Conservation (phyloP, 2,888 invertebrate genomes). For the Cerastis rubricosa region DNA sequence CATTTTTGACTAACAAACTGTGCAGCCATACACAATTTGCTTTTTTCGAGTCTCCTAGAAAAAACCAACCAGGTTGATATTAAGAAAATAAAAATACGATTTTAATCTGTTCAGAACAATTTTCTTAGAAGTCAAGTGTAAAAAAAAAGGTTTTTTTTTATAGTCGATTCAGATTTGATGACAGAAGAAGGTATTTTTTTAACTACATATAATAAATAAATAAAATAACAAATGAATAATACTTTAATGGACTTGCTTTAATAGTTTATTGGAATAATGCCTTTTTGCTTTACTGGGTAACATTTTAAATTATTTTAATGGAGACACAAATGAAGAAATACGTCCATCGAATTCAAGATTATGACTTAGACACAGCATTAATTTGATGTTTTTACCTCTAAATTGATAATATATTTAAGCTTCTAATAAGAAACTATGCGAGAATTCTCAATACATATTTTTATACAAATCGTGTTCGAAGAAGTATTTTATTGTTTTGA, state of each 20-base stretch:
- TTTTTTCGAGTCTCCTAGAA: conserved; percentile 45
- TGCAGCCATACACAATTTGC: conserved; percentile 81
- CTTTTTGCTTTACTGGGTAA: neutral
- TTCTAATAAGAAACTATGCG: conserved; percentile 5
- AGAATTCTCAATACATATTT: neutral
- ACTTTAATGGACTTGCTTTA: too few species aligned
- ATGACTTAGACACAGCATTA: conserved; percentile 1
- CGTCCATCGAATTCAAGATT: conserved; percentile 65
- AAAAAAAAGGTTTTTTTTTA: neutral
- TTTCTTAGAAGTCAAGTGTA: neutral
- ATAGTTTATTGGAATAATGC: too few species aligned
- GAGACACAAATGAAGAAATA: conserved; percentile 67
- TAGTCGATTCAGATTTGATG: neutral
- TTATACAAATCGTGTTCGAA: neutral
- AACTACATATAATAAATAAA: neutral
- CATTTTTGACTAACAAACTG: conserved; percentile 63
- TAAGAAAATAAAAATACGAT: neutral
- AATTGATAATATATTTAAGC: neutral
- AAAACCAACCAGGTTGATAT: neutral
- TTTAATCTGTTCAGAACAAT: neutral
- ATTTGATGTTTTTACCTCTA: conserved; percentile 20
- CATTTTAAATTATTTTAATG: neutral
- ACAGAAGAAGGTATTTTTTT: neutral
- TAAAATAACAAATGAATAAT: too few species aligned
- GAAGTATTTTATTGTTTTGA: neutral